A percentile compares a stretch with the other conserved stretches of the same genome.
Evolutionary conservation across 2,888 invertebrate species (phyloP).

Genomic region (Heteromurus nitidus): DNA sequence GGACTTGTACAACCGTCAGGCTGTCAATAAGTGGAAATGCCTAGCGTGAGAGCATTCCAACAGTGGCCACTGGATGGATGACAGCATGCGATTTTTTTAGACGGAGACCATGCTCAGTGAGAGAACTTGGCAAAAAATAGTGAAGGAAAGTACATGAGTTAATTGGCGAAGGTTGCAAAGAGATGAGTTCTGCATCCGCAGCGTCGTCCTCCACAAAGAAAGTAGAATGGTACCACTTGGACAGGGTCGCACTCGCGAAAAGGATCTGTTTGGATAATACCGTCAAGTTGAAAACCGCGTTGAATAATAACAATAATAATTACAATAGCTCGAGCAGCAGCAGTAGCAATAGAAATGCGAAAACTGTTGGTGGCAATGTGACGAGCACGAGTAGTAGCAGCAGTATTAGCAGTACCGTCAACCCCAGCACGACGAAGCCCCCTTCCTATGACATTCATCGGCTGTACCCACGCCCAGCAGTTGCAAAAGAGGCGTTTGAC

Average conservation of each 20-base stretch:
- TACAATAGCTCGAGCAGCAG: slow-evolving; percentile 26
- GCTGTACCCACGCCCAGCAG: slow-evolving; percentile 23
- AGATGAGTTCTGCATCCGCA: slow-evolving; percentile 67
- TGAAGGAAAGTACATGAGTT: background rate
- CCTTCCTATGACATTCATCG: slow-evolving; percentile 48
- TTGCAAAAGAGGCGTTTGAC: slow-evolving; percentile 26
- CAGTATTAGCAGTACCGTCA: background rate
- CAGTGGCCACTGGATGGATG: no score
- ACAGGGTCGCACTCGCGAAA: slow-evolving; percentile 64
- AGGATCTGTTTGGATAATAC: slow-evolving; percentile 64
- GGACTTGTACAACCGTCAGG: slow-evolving; percentile 14
- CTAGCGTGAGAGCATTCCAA: slow-evolving; percentile 47
- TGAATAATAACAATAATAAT: slow-evolving; percentile 64
- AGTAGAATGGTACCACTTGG: slow-evolving; percentile 69
- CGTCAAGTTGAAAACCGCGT: slow-evolving; percentile 62
- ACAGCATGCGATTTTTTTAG: no score
- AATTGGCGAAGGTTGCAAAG: slow-evolving; percentile 26
- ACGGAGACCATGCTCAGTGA: slow-evolving; percentile 8
- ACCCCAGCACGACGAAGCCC: background rate
- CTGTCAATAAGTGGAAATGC: slow-evolving; percentile 48
- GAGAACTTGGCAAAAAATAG: slow-evolving; percentile 8
- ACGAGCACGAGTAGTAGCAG: slow-evolving; percentile 17
- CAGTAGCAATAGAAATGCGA: slow-evolving; percentile 15
- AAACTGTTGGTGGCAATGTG: slow-evolving; percentile 10
- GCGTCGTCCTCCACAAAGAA: slow-evolving; percentile 63